Base-by-base conservation (phyloP, 2,888 invertebrate species). In the Peribatodes rhomboidaria region DNA sequence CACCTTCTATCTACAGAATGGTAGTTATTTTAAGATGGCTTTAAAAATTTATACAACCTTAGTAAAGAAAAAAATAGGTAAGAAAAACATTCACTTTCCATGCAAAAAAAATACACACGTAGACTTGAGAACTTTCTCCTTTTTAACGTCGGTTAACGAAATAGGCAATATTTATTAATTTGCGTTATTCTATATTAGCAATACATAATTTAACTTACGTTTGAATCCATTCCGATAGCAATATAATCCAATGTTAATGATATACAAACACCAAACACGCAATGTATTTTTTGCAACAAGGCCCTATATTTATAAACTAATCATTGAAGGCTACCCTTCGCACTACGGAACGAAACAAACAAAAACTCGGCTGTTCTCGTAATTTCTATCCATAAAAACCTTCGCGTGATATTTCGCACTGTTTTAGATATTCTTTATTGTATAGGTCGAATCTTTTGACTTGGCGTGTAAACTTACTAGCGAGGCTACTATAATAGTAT, bases 241-340 rank as follows among this genome's bases (percentile, higher is more conserved):
- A 10, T 42, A 53, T 58, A 47, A 56, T 56, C 52, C 33, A 13
- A 18, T 55, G 46, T 44, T 39, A 54, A 58, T 49, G 7, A 39
- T 37, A 27, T 39, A 58, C 39, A 47, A 58, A 41, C 39, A 49
- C 41, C 6, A n/a, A 55, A 42, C 50, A 65, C 42, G 55, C 54
- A 65, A 37, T 60, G 44, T 39, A 9, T 10, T 11, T 47, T 54
- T 53, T 46, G 46, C 49, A 46, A n/a, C 33, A 8, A 11, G 31
- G 11, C 18, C 42, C 46, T 65, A 41, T 42, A 56, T 52, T 65
- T 65, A 65, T 65, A 65, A 61, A 61, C 60, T 31, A 56, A 65
- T 65, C 60, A 27, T n/a, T 16, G 60, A 60, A 65, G 60, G 60
- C 39, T 49, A 14, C 55, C 16, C 31, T 27, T 46, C 41, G 41